These are phyloP conservation scores for Myocastor coypus DNA, from an alignment of 2,113 vertebrate species.

Conservation along the genomic window DNA sequence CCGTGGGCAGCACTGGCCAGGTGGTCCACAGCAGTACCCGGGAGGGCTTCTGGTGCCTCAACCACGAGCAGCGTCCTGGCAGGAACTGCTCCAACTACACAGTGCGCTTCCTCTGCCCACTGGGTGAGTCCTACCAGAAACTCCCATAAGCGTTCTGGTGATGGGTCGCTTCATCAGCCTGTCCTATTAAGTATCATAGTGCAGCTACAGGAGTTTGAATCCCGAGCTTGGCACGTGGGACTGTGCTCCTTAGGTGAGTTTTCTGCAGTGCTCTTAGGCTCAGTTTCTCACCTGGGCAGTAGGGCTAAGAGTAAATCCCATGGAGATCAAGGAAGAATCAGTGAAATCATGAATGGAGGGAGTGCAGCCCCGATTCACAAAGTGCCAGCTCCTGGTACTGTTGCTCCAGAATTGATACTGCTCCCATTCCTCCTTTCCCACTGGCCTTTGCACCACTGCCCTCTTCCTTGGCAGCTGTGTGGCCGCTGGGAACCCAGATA, in stretches of 20 bases:
- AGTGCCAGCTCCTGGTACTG: neutral
- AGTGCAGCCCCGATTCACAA: neutral
- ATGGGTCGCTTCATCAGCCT: neutral
- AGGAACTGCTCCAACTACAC: conserved; percentile 92
- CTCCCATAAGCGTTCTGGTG: neutral
- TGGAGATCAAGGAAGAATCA: neutral
- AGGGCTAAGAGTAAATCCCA: neutral
- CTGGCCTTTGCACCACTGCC: neutral
- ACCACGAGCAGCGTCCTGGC: conserved; percentile 90
- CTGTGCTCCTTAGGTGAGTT: neutral
- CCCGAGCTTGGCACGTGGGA: neutral
- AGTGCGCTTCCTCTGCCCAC: conserved; percentile 90
- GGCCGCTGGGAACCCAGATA: neutral
- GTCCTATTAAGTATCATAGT: neutral
- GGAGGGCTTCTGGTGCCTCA: conserved; percentile 94
- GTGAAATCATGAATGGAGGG: neutral
- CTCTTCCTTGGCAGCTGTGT: neutral
- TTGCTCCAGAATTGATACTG: neutral
- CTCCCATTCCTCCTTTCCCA: neutral
- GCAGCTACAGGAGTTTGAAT: neutral
- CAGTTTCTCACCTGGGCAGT: neutral
- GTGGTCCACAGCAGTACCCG: conserved; percentile 88
- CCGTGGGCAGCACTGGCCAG: conserved; percentile 89
- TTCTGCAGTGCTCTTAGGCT: conserved; percentile 3
- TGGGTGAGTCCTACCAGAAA: conserved; percentile 84